These are phyloP conservation scores for Ambastaia sidthimunki DNA, from an alignment of 2,797 vertebrate species.

Conservation along the genomic window DNA sequence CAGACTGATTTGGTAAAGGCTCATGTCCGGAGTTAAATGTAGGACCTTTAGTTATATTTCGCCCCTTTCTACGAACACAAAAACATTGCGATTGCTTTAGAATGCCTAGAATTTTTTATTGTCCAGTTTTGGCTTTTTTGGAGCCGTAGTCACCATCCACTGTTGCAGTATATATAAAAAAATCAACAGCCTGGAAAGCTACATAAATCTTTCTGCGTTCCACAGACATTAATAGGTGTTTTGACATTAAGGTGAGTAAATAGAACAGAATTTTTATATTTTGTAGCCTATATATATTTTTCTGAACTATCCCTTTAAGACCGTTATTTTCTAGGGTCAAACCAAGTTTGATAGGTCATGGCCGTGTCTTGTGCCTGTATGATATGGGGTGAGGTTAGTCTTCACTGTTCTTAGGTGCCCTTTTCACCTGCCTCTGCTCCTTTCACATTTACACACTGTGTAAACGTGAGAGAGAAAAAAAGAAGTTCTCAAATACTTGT, in stretches of 20 bases:
- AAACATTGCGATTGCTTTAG: not conserved
- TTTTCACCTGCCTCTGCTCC: slow-evolving; percentile 47
- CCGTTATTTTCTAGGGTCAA: not conserved
- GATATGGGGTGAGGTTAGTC: slow-evolving; percentile 18
- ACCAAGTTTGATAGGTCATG: not conserved
- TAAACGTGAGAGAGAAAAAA: slow-evolving; percentile 41
- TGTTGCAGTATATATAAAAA: too few relatives aligned
- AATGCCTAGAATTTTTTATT: too few relatives aligned
- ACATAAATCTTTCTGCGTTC: too few relatives aligned
- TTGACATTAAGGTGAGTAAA: too few relatives aligned
- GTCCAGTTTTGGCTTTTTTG: too few relatives aligned
- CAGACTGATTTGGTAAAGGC: not conserved
- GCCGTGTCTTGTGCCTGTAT: not conserved
- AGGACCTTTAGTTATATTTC: too few relatives aligned
- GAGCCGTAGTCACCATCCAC: too few relatives aligned
- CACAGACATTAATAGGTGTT: too few relatives aligned
- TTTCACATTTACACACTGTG: slow-evolving; percentile 27
- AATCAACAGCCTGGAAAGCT: too few relatives aligned
- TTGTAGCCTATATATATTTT: not conserved
- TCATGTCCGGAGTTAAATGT: too few relatives aligned
- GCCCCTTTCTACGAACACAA: not conserved
- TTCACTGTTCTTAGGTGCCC: slow-evolving; percentile 45
- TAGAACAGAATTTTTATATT: too few relatives aligned
- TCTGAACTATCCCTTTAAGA: not conserved
- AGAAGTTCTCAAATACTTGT: slow-evolving; percentile 62